A percentile compares a stretch with the other conserved stretches of the same genome.
Evolutionary conservation across 35 echinoderm and acorn worm species (phyloP).

Genomic region (Strongylocentrotus purpuratus): DNA sequence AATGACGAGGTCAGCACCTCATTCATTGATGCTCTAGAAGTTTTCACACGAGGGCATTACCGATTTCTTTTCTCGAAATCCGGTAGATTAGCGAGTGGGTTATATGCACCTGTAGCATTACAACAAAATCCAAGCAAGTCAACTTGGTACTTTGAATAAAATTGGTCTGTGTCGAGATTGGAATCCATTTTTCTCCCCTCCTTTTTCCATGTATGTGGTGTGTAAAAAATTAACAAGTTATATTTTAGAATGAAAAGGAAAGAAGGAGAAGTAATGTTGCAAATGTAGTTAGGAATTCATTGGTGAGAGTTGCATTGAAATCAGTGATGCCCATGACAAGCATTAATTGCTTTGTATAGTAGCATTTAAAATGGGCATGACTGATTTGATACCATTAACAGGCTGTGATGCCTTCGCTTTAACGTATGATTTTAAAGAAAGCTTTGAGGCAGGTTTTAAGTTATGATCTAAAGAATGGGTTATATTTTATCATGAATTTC

Average conservation of each 20-base stretch:
- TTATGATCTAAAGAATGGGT: not conserved
- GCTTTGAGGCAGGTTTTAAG: not conserved
- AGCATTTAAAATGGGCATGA: conserved; percentile 11
- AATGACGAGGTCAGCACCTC: not conserved
- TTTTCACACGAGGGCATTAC: not conserved
- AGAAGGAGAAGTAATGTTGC: not conserved
- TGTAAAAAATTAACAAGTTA: conserved; percentile 18
- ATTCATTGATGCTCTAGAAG: not conserved
- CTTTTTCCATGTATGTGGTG: conserved; percentile 3
- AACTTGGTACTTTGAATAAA: not conserved
- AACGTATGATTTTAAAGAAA: not conserved
- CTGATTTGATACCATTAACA: not conserved
- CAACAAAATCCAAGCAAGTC: not conserved
- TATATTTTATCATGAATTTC: conserved; percentile 14
- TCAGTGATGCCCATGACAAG: not conserved
- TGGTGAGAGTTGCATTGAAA: not conserved
- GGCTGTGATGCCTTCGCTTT: not conserved
- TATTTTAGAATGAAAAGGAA: not conserved
- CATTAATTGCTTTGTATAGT: conserved; percentile 3
- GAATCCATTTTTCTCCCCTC: not conserved
- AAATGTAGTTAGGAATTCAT: not conserved
- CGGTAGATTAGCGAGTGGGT: not conserved
- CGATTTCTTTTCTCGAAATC: not conserved
- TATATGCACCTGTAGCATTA: not conserved
- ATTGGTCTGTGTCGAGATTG: not conserved